phyloP scores from a whole-genome alignment of 2,888 invertebrate genomes.

The Phanerotoma sp. region DNA sequence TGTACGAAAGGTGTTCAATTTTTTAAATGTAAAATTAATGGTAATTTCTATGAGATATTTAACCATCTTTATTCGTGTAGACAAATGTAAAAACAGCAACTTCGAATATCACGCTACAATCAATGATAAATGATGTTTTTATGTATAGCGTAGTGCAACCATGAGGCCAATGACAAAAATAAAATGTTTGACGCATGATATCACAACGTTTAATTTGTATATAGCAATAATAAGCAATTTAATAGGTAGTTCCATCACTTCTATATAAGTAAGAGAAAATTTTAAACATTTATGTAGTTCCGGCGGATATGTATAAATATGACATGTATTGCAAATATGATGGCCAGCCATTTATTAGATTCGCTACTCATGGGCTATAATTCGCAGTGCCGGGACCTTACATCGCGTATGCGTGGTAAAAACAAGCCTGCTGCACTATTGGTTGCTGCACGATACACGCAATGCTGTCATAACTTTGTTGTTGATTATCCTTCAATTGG shows the following conservation, averaged over 20 bases:
- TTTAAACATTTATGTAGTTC: conserved; percentile 40
- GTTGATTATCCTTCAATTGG: conserved; percentile 4
- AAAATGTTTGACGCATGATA: no score
- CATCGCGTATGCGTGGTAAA: conserved; percentile 23
- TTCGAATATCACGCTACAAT: no score
- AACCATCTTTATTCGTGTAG: no score
- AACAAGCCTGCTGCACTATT: conserved; percentile 31
- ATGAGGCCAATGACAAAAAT: no score
- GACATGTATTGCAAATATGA: conserved; percentile 48
- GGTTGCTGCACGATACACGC: conserved; percentile 32
- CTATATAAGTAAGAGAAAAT: conserved; percentile 36
- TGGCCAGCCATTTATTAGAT: conserved; percentile 50
- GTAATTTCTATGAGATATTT: no score
- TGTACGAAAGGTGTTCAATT: no score
- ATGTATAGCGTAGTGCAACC: no score
- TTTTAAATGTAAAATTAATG: no score
- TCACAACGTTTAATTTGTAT: neutral
- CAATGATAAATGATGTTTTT: no score
- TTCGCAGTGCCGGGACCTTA: conserved; percentile 6
- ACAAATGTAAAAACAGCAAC: no score
- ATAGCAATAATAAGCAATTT: conserved; percentile 3
- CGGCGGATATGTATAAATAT: conserved; percentile 50
- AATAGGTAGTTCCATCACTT: conserved; percentile 12
- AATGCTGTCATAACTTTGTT: conserved; percentile 35
- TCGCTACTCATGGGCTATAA: conserved; percentile 41